These are phyloP conservation scores for Salminus brasiliensis DNA, from an alignment of 2,113 vertebrate species.

Conservation along the genomic window DNA sequence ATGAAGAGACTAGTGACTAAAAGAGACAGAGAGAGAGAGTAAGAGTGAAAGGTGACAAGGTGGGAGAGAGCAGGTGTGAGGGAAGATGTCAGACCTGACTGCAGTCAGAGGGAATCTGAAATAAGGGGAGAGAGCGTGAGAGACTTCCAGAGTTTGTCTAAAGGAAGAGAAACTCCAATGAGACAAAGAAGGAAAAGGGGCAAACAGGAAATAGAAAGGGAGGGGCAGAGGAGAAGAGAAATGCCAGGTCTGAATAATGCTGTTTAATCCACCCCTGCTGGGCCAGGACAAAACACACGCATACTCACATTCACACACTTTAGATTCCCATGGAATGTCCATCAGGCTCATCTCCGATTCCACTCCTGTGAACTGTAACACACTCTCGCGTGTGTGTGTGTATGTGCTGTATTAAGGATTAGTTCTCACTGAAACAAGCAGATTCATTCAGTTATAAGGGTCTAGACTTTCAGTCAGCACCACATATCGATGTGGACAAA, in stretches of 20 bases:
- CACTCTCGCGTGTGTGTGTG: no score
- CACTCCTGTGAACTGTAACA: no score
- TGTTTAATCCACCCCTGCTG: conserved; percentile 6
- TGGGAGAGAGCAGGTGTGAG: not conserved
- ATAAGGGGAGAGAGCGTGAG: not conserved
- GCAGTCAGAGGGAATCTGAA: not conserved
- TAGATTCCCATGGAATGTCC: no score
- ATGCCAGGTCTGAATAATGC: not conserved
- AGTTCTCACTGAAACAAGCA: no score
- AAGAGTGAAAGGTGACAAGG: no score
- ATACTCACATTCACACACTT: no score
- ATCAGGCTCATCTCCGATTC: no score
- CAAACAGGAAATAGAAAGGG: not conserved
- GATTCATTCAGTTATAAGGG: no score
- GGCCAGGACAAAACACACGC: not conserved
- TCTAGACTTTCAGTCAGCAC: no score
- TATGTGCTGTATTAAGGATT: no score
- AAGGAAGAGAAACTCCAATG: not conserved
- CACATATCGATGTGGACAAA: no score
- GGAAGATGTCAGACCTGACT: not conserved
- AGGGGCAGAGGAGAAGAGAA: not conserved
- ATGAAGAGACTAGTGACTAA: no score
- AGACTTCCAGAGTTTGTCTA: not conserved
- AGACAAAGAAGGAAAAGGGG: not conserved
- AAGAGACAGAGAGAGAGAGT: not conserved